Percentiles rank a stretch among this genome's conserved stretches.
Evolutionary conservation across 2,797 vertebrate species (phyloP).

Genomic region (Alca torda): DNA sequence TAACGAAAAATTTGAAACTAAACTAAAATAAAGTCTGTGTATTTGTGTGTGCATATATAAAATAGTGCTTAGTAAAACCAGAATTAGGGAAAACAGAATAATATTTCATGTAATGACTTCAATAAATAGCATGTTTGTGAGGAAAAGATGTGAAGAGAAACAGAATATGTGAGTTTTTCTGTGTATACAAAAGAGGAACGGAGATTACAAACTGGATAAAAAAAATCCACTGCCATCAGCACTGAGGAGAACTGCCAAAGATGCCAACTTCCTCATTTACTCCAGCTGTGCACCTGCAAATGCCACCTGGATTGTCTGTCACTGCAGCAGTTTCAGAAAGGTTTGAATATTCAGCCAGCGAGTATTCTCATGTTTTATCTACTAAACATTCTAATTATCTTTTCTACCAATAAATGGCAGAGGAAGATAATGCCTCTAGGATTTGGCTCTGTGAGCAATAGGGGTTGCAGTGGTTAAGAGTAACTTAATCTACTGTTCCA

Average conservation of each 20-base stretch:
- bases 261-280: slow-evolving; percentile 26
- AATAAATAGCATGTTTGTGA: neutral
- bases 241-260: slow-evolving; percentile 6
- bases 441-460: slow-evolving; percentile 28
- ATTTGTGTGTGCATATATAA: neutral
- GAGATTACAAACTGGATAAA: neutral
- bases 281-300: slow-evolving; percentile 45
- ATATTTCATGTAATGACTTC: neutral
- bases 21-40: neutral
- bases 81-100: neutral
- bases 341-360: slow-evolving; percentile 20
- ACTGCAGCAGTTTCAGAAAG: slow-evolving; percentile 20
- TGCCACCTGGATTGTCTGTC: slow-evolving; percentile 46
- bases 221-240: neutral
- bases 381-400: slow-evolving; percentile 51
- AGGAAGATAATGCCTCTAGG: slow-evolving; percentile 1
- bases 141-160: neutral
- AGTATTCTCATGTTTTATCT: slow-evolving; percentile 33
- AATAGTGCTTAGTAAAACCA: neutral
- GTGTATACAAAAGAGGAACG: neutral
- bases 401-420: slow-evolving; percentile 36
- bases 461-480: slow-evolving; percentile 31
- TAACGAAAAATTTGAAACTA: neutral
- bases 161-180: neutral
- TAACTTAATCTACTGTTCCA: slow-evolving; percentile 47